Percentiles rank a stretch among this genome's conserved stretches.
Conservation (phyloP, 2,797 vertebrate species). For the Sarcophilus harrisii region DNA sequence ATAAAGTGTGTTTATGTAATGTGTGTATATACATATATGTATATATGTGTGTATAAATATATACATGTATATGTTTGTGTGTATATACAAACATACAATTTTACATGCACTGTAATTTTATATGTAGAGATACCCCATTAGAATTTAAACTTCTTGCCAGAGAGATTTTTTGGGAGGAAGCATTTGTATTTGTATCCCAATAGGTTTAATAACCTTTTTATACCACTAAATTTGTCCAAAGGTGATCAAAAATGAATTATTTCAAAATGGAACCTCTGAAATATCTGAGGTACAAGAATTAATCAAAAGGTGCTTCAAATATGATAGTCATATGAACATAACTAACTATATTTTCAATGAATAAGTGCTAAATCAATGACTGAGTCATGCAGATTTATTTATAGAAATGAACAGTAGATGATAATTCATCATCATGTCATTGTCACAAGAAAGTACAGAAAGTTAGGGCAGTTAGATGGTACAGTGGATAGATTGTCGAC, state of each 20-base stretch:
- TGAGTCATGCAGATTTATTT: not conserved
- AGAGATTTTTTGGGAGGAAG: not conserved
- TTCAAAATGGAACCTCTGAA: not conserved
- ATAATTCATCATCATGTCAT: not conserved
- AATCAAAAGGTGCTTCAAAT: not conserved
- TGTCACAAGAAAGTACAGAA: not conserved
- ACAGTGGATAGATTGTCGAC: not conserved
- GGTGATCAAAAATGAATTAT: not conserved
- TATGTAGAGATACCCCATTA: not conserved
- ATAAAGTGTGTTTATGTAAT: too few relatives aligned
- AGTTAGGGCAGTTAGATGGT: not conserved
- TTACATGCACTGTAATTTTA: not conserved
- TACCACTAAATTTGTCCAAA: not conserved
- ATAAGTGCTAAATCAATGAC: not conserved
- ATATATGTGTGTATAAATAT: too few relatives aligned
- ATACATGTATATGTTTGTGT: too few relatives aligned
- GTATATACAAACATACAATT: not conserved
- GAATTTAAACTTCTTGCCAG: not conserved
- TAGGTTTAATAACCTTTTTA: not conserved
- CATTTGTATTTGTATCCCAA: not conserved
- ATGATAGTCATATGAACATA: not conserved
- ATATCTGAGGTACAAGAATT: not conserved
- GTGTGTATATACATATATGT: too few relatives aligned
- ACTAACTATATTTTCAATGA: not conserved
- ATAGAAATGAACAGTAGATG: not conserved